phyloP scores from a whole-genome alignment of 2,888 invertebrate genomes.

The Luperina nickerlii region DNA sequence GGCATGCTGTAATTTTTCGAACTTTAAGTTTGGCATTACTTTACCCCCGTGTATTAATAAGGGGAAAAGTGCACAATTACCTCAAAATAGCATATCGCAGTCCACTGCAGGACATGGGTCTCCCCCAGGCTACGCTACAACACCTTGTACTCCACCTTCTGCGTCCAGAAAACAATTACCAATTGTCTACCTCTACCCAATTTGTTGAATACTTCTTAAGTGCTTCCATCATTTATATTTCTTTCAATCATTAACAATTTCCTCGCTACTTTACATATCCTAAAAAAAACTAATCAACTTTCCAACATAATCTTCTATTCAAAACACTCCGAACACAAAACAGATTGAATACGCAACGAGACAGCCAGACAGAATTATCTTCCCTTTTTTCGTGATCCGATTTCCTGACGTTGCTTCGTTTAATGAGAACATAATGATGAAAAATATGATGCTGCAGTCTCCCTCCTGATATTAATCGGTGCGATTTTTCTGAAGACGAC shows the following conservation, averaged over 20 bases:
- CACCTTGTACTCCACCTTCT: not conserved
- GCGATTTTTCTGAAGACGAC: constrained; percentile 75
- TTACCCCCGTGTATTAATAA: not conserved
- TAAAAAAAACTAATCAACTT: constrained; percentile 2
- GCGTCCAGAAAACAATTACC: too few species aligned
- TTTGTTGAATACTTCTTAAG: not conserved
- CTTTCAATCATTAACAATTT: not conserved
- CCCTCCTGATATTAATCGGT: constrained; percentile 76
- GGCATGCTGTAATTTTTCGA: not conserved
- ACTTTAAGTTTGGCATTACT: not conserved
- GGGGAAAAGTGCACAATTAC: not conserved
- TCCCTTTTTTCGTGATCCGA: constrained; percentile 71
- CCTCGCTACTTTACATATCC: not conserved
- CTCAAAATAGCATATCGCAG: not conserved
- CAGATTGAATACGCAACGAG: constrained; percentile 58
- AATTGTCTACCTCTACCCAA: not conserved
- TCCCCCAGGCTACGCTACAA: not conserved
- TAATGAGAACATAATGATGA: constrained; percentile 88
- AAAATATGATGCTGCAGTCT: constrained; percentile 83
- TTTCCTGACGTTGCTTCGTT: constrained; percentile 75
- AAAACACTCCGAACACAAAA: constrained; percentile 44
- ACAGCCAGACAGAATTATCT: constrained; percentile 63
- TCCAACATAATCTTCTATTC: constrained; percentile 24
- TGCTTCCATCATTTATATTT: not conserved
- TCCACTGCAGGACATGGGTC: not conserved